phyloP scores from a whole-genome alignment of 2,888 invertebrate species.

The Drosophila falleni region DNA sequence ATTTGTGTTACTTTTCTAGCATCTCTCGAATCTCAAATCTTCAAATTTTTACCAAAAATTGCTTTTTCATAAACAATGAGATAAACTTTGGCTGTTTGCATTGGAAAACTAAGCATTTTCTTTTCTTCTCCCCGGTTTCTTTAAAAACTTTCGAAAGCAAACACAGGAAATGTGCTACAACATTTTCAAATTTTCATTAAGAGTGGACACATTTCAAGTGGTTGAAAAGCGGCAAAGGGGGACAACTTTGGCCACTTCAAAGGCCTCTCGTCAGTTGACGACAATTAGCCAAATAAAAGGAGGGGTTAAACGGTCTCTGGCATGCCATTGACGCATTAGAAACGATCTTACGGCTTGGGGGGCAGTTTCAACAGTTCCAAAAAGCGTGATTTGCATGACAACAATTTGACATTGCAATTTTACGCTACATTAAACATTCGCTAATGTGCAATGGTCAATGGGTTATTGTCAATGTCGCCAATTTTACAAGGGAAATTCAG shows the following conservation, averaged over 20 bases:
- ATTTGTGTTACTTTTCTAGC: slow-evolving; percentile 63
- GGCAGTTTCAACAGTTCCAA: slow-evolving; percentile 5
- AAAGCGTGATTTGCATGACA: slow-evolving; percentile 53
- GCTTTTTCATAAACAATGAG: slow-evolving; percentile 71
- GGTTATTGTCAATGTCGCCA: slow-evolving; percentile 47
- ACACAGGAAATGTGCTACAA: slow-evolving; percentile 72
- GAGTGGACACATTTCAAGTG: slow-evolving; percentile 33
- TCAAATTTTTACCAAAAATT: slow-evolving; percentile 41
- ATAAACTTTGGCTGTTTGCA: slow-evolving; percentile 41
- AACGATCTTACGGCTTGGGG: background rate
- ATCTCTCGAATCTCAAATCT: slow-evolving; percentile 24
- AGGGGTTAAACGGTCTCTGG: slow-evolving; percentile 53
- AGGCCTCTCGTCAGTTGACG: slow-evolving; percentile 53
- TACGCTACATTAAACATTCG: slow-evolving; percentile 67
- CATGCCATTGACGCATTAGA: slow-evolving; percentile 74
- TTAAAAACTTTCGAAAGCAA: slow-evolving; percentile 36
- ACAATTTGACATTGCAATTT: slow-evolving; percentile 71
- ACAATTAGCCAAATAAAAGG: slow-evolving; percentile 62
- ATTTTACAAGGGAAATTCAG: slow-evolving; percentile 26
- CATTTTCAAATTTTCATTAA: slow-evolving; percentile 41
- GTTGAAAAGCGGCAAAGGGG: background rate
- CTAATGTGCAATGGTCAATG: slow-evolving; percentile 35
- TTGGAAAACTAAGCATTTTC: slow-evolving; percentile 35
- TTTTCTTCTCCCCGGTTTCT: slow-evolving; percentile 9
- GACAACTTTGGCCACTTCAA: slow-evolving; percentile 53